Conservation (phyloP, 2,888 invertebrate genomes). For the Lamellibrachia satsuma region DNA sequence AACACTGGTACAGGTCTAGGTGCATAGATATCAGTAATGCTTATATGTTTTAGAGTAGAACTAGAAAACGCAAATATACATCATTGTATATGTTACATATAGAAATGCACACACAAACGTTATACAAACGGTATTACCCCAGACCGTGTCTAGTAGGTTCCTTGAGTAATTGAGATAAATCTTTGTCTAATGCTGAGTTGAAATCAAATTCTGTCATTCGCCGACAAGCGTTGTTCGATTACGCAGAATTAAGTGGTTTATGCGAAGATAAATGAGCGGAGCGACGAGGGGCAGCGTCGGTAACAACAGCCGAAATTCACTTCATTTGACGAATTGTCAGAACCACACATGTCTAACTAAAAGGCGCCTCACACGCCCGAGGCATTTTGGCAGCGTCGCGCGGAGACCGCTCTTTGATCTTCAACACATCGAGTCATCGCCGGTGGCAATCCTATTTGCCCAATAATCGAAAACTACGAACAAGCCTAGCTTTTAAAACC, state of each 20-base stretch:
- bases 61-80: background rate
- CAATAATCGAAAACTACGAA: background rate
- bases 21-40: background rate
- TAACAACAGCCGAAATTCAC: background rate
- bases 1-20: background rate
- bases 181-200: background rate
- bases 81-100: background rate
- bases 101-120: background rate
- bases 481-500: background rate
- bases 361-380: background rate
- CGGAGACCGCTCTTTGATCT: background rate
- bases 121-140: background rate
- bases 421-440: background rate
- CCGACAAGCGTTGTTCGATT: background rate
- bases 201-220: background rate
- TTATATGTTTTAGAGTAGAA: too few relatives aligned
- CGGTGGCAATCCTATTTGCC: background rate
- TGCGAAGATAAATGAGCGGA: background rate
- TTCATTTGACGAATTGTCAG: background rate
- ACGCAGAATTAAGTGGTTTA: constrained; percentile 1
- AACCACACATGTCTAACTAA: background rate
- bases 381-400: background rate
- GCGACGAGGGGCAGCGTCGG: background rate
- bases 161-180: background rate
- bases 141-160: background rate